These are phyloP conservation scores for Tanypteryx hageni DNA, from an alignment of 2,888 invertebrate genomes.

Conservation along the genomic window DNA sequence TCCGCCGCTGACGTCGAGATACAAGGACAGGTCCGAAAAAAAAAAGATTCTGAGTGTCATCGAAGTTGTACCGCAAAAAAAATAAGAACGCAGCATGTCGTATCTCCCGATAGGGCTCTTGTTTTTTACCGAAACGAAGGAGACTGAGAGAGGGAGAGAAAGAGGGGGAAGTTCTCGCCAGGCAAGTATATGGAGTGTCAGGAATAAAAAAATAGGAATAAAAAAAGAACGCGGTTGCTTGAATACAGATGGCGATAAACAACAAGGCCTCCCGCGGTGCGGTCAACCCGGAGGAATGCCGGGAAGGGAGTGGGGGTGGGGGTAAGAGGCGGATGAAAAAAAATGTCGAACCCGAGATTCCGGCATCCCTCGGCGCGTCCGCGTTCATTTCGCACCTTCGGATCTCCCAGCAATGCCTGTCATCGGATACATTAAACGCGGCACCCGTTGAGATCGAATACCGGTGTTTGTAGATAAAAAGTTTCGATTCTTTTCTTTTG, in stretches of 20 bases:
- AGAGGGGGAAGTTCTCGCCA: no score
- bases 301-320: not conserved
- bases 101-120: no score
- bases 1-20: no score
- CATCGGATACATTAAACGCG: not conserved
- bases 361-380: not conserved
- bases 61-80: no score
- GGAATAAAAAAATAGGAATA: not conserved
- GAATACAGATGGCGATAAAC: conserved; percentile 2
- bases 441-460: not conserved
- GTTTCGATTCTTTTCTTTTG: not conserved
- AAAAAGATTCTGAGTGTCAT: no score
- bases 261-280: not conserved
- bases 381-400: not conserved
- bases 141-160: no score
- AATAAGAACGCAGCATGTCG: no score
- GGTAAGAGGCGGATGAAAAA: not conserved
- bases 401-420: not conserved
- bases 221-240: not conserved
- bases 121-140: no score
- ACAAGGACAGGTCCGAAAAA: no score
- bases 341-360: not conserved
- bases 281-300: not conserved
- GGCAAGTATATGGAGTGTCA: no score
- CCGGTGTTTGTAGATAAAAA: not conserved